Evolutionary conservation across 2,888 invertebrate genomes (phyloP).

Genomic region (Pimpla rufipes): DNA sequence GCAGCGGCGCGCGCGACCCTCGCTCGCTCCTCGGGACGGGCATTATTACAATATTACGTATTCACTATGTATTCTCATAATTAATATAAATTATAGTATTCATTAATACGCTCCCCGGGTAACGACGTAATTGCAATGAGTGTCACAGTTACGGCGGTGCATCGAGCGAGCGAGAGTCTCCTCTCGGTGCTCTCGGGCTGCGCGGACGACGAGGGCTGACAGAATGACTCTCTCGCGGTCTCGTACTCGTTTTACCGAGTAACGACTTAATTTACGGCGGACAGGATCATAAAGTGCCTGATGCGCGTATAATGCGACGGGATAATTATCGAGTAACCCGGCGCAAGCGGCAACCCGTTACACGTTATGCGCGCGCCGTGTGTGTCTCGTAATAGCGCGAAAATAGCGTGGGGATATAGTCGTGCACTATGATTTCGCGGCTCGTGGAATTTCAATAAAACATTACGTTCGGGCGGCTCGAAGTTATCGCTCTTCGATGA

Average conservation of each 20-base stretch:
- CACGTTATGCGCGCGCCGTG: constrained; percentile 12
- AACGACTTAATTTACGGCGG: constrained; percentile 60
- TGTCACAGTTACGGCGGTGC: constrained; percentile 15
- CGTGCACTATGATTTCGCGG: constrained; percentile 16
- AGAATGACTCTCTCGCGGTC: constrained; percentile 20
- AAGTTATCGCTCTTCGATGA: no score
- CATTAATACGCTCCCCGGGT: constrained; percentile 19
- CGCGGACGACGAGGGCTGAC: no score
- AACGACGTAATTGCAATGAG: constrained; percentile 40
- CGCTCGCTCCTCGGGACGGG: no score
- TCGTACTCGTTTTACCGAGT: constrained; percentile 44
- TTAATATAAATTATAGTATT: constrained; percentile 24
- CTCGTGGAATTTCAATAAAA: constrained; percentile 20
- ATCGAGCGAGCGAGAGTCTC: neutral
- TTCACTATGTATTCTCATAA: constrained; percentile 11
- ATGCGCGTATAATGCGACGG: constrained; percentile 50
- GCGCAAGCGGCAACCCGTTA: constrained; percentile 51
- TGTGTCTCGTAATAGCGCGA: neutral
- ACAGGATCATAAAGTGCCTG: constrained; percentile 61
- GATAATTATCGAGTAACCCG: constrained; percentile 64
- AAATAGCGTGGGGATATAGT: neutral
- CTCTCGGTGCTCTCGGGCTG: neutral
- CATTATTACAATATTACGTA: no score
- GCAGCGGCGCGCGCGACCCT: no score
- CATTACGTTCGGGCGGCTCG: neutral